These are phyloP conservation scores for Anas bahamensis DNA, from an alignment of 2,797 vertebrate species.

Conservation along the genomic window DNA sequence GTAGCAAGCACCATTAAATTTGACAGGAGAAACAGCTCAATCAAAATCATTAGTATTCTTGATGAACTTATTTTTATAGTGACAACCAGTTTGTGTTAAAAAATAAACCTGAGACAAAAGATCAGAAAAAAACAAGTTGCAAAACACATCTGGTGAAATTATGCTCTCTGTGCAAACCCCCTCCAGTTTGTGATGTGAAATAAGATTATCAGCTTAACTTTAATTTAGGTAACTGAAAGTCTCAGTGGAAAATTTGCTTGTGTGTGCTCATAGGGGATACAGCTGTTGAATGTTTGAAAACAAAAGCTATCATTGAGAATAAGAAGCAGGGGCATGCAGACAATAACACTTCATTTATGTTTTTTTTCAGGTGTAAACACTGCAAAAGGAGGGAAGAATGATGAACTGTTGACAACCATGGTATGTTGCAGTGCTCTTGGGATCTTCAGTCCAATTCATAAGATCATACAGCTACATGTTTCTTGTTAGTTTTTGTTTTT, in stretches of 20 bases:
- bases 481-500: background rate
- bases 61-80: background rate
- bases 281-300: background rate
- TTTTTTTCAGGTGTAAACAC: conserved; percentile 83
- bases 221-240: background rate
- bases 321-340: background rate
- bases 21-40: background rate
- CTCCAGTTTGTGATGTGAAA: background rate
- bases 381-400: conserved; percentile 85
- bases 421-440: conserved; percentile 73
- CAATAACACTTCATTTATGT: background rate
- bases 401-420: conserved; percentile 92
- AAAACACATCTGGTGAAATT: background rate
- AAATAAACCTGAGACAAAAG: background rate
- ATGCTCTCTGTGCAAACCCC: background rate
- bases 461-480: background rate
- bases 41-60: background rate
- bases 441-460: background rate
- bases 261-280: background rate
- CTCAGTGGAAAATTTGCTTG: background rate
- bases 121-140: background rate
- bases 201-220: background rate
- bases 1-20: background rate
- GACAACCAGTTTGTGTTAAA: background rate
- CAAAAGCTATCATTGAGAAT: background rate